Evolutionary conservation across 2,113 vertebrate genomes (phyloP), one percentile per base, ranked within the genome.

Genomic region (Urocolius indicus): DNA sequence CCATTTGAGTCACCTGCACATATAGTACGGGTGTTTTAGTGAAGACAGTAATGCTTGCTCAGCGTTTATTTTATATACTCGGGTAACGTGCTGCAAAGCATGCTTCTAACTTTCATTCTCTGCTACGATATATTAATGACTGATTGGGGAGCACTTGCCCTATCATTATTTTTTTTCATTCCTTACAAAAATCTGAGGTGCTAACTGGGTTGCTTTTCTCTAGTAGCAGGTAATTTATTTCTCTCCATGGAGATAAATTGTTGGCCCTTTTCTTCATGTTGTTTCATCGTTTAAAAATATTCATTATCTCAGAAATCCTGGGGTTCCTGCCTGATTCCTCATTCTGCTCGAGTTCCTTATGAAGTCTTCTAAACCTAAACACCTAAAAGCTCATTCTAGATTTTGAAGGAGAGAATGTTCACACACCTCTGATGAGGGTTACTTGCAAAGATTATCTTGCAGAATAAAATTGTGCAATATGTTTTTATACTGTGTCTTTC

Each of bases 191-290:
- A 93, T 58, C 72, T 59, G 67, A 93, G 83, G 75, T 92, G 76
- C 79, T 67, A 90, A 69, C 67, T 75, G 81, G 38, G 52, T 85
- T 95, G 26, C 49, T 96, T 92, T 88, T 90, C 82, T 78, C 32
- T 84, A 77, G 45, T 51, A 81, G 59, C 55, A 78, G 72, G 69
- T 84, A 92, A 61, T 89, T 91, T 30, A 57, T 92, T 93, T 92
- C 59, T 72, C 54, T 84, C 61, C 69, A 68, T 82, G 78, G 74
- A 79, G 62, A 84, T 65, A 85, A 87, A 87, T 19, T 45, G 0
- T 2, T 63, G 62, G 52, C 18, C 30, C 17, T 90, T 86, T n/a
- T 73, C 54, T 84, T 84, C 57, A 27, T 51, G 68, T 43, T 82
- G 24, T 85, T 93, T 93, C 24, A 65, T 84, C 7, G 46, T 83